Evolutionary conservation across 2,888 invertebrate species (phyloP).

Genomic region (Hydrotaea diabolus): DNA sequence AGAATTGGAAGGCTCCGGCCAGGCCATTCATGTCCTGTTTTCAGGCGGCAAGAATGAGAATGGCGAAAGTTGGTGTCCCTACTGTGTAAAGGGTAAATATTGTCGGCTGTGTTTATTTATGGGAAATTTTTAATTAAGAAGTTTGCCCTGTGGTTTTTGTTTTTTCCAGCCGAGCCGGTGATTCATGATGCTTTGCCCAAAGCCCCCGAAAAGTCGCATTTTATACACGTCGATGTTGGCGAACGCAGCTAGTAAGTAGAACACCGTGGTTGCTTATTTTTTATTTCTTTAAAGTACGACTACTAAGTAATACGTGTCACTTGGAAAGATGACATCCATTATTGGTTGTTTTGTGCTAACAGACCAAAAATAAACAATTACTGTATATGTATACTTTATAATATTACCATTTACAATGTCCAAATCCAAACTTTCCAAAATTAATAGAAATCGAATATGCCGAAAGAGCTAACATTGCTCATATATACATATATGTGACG

Average conservation of each 20-base stretch:
- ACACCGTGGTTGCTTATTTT: no score
- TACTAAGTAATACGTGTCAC: no score
- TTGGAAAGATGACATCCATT: no score
- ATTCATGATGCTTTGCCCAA: conserved; percentile 85
- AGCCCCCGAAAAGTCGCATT: conserved; percentile 84
- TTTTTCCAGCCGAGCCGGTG: conserved; percentile 87
- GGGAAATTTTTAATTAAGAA: no score
- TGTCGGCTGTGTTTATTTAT: neutral
- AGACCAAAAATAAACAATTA: no score
- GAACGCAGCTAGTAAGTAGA: conserved; percentile 88
- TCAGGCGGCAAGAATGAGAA: conserved; percentile 81
- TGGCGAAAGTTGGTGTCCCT: conserved; percentile 94
- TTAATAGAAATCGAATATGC: no score
- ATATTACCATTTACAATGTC: no score
- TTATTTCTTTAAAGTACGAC: neutral
- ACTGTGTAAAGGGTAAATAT: conserved; percentile 89
- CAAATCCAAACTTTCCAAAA: no score
- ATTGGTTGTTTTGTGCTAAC: no score
- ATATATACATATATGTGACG: no score
- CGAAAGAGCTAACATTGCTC: no score
- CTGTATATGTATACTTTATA: no score
- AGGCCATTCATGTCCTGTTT: conserved; percentile 79
- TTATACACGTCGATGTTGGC: conserved; percentile 90
- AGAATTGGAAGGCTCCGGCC: conserved; percentile 75
- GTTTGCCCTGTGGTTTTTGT: neutral